phyloP scores from a whole-genome alignment of 2,888 invertebrate species.

The Teinopalpus imperialis region DNA sequence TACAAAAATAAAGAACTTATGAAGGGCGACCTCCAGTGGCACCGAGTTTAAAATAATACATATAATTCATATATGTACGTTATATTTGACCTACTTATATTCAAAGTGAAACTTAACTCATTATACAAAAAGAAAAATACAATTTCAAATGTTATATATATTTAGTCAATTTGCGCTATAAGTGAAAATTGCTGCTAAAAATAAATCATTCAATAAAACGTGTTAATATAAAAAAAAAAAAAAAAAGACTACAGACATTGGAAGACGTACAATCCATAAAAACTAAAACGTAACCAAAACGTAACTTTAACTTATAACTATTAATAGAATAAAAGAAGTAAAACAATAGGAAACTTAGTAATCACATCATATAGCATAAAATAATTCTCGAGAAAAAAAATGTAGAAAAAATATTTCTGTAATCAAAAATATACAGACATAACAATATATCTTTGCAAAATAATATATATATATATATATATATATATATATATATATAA shows the following conservation, averaged over 20 bases:
- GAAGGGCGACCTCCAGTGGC: conserved; percentile 42
- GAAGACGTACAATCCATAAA: conserved; percentile 64
- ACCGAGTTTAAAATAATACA: conserved; percentile 37
- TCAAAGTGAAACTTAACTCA: conserved; percentile 61
- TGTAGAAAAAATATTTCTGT: conserved; percentile 47
- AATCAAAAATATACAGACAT: conserved; percentile 74
- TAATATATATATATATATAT: conserved; percentile 36
- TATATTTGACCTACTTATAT: conserved; percentile 72
- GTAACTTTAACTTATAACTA: conserved; percentile 33
- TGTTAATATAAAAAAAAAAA: conserved; percentile 44
- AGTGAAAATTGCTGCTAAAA: conserved; percentile 42
- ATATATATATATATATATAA: conserved; percentile 34
- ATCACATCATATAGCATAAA: conserved; percentile 29
- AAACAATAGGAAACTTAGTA: conserved; percentile 33
- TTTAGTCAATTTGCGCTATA: conserved; percentile 67
- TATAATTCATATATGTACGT: conserved; percentile 51
- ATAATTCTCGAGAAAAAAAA: conserved; percentile 29
- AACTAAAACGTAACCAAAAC: conserved; percentile 42
- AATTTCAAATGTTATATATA: conserved; percentile 55
- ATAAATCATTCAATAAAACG: conserved; percentile 45
- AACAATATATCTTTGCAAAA: conserved; percentile 39
- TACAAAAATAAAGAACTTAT: conserved; percentile 11
- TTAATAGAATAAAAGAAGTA: conserved; percentile 31
- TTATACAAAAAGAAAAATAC: conserved; percentile 52
- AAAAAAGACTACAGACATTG: conserved; percentile 38